These are phyloP conservation scores for Tenualosa thibaudeaui DNA, from an alignment of 2,797 vertebrate genomes.

Conservation along the genomic window DNA sequence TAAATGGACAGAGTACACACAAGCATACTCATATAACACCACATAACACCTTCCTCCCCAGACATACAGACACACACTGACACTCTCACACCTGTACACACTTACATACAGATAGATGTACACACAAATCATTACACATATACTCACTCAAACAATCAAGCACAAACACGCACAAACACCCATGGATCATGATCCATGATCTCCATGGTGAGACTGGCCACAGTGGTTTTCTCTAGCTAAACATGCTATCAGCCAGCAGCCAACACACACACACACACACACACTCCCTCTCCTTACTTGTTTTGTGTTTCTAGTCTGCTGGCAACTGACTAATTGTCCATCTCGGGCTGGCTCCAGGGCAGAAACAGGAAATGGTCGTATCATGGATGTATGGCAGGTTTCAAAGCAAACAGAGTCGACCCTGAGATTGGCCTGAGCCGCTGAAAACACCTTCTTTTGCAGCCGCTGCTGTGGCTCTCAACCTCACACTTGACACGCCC, in stretches of 20 bases:
- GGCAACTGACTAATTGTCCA: slow-evolving; percentile 27
- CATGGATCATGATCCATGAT: no score
- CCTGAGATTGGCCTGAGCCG: slow-evolving; percentile 33
- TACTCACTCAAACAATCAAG: not conserved
- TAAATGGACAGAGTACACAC: slow-evolving; percentile 34
- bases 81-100: not conserved
- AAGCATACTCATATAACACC: slow-evolving; percentile 12
- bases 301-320: not conserved
- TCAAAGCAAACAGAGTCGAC: slow-evolving; percentile 27
- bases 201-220: not conserved
- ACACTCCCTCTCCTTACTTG: slow-evolving; percentile 31
- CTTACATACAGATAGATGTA: not conserved
- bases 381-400: slow-evolving; percentile 31
- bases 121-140: slow-evolving; percentile 35
- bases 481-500: not conserved
- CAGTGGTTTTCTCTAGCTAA: not conserved
- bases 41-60: not conserved
- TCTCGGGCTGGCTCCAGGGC: slow-evolving; percentile 8
- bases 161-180: not conserved
- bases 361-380: slow-evolving; percentile 36
- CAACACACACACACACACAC: not conserved
- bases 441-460: slow-evolving; percentile 7
- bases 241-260: not conserved
- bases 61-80: not conserved
- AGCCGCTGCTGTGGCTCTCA: no score